These are phyloP conservation scores for Patella depressa DNA, from an alignment of 2,888 invertebrate genomes.

Conservation along the genomic window DNA sequence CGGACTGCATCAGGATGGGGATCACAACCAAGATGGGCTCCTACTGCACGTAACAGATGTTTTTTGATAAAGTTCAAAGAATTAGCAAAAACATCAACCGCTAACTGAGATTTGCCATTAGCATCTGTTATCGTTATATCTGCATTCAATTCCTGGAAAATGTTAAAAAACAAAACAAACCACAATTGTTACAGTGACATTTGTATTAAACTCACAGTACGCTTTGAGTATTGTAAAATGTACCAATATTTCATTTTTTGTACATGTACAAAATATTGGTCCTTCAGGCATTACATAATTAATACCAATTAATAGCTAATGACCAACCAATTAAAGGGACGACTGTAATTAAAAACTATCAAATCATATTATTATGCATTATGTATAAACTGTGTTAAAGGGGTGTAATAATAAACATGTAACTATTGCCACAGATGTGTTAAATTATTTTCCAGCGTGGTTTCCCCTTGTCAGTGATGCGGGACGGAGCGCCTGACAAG, in stretches of 20 bases:
- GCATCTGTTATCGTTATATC: conserved; percentile 58
- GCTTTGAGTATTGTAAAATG: too few relatives aligned
- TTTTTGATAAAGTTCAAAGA: conserved; percentile 60
- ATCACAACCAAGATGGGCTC: conserved; percentile 58
- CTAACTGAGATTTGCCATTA: conserved; percentile 55
- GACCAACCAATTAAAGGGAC: too few relatives aligned
- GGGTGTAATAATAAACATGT: too few relatives aligned
- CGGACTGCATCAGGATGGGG: conserved; percentile 62
- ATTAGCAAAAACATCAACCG: conserved; percentile 61
- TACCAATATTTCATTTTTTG: not conserved
- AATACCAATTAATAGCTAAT: too few relatives aligned
- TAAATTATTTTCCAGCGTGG: too few relatives aligned
- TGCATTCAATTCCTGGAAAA: conserved; percentile 54
- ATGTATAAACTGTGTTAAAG: too few relatives aligned
- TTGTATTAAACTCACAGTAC: not conserved
- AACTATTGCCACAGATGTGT: too few relatives aligned
- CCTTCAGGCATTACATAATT: too few relatives aligned
- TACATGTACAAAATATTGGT: not conserved
- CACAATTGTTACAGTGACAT: not conserved
- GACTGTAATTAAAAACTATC: too few relatives aligned
- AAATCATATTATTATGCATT: too few relatives aligned
- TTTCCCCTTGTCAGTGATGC: too few relatives aligned
- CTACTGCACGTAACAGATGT: conserved; percentile 56
- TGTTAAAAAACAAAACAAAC: not conserved
- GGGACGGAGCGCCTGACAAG: too few relatives aligned